phyloP scores from a whole-genome alignment of 2,797 vertebrate genomes.

The Spheniscus humboldti region DNA sequence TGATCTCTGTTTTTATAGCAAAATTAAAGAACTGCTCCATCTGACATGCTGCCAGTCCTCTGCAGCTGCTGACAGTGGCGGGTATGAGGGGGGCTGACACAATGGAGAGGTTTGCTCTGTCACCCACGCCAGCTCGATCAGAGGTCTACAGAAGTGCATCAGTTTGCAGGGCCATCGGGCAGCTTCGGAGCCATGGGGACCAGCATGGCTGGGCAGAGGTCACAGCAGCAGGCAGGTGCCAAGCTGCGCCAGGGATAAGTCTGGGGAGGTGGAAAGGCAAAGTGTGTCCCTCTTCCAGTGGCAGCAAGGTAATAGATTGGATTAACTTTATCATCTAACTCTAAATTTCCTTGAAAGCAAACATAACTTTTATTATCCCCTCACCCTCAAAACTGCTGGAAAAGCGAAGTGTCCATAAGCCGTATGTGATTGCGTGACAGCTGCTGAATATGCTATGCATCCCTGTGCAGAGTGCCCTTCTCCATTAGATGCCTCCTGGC shows the following conservation, averaged over 20 bases:
- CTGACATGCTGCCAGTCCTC: not conserved
- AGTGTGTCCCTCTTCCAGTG: not conserved
- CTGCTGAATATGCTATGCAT: not conserved
- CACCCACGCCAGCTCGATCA: accelerated
- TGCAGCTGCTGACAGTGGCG: not conserved
- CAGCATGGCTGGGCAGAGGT: not conserved
- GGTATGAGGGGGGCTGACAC: not conserved
- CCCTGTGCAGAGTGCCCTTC: not conserved
- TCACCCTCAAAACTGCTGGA: not conserved
- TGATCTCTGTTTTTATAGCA: not conserved
- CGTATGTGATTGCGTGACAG: not conserved
- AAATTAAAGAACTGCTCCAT: not conserved
- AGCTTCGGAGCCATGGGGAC: not conserved
- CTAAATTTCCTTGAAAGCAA: not conserved
- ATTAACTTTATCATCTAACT: not conserved
- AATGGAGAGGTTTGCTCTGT: not conserved
- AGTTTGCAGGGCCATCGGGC: not conserved
- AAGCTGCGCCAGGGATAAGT: not conserved
- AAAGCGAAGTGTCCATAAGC: not conserved
- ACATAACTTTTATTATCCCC: not conserved
- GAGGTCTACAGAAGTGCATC: not conserved
- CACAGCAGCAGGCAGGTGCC: not conserved
- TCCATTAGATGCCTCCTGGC: not conserved
- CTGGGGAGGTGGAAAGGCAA: not conserved
- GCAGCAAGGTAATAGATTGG: not conserved